Evolutionary conservation across 92 coral and sea anemone species (phyloP).

Genomic region (Porites lobata): DNA sequence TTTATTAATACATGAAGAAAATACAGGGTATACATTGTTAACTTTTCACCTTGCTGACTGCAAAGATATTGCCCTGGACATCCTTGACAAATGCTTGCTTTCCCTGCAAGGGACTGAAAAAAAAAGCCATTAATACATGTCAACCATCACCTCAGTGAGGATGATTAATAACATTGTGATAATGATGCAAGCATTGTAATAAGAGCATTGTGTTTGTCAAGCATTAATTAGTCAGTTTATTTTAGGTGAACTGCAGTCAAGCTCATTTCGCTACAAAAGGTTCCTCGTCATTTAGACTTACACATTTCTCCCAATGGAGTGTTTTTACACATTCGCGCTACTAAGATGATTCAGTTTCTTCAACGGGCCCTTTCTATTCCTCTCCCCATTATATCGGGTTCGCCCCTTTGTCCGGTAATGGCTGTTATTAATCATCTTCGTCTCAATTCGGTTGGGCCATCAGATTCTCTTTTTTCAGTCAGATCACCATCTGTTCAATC

Average conservation of each 20-base stretch:
- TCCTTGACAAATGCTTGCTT: conserved; percentile 63
- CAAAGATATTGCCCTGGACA: conserved; percentile 64
- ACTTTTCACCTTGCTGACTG: conserved; percentile 51
- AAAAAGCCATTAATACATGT: background rate
- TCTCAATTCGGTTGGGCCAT: background rate
- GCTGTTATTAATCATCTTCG: conserved; percentile 16
- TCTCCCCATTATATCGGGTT: background rate
- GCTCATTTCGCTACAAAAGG: too few relatives aligned
- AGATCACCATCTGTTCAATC: background rate
- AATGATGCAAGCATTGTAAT: too few relatives aligned
- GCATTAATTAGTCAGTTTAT: too few relatives aligned
- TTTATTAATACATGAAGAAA: too few relatives aligned
- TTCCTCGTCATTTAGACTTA: too few relatives aligned
- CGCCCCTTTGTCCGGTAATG: conserved; percentile 11
- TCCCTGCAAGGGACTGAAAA: conserved; percentile 47
- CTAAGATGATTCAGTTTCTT: too few relatives aligned
- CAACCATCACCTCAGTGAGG: too few relatives aligned
- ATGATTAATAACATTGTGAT: too few relatives aligned
- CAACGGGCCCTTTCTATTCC: background rate
- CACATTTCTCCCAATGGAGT: too few relatives aligned
- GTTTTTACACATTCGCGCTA: too few relatives aligned
- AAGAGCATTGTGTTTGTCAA: too few relatives aligned
- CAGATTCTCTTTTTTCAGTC: conserved; percentile 16
- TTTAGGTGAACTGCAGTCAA: too few relatives aligned
- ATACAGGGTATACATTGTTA: background rate